These are phyloP conservation scores for Palloptera scutellata DNA, from an alignment of 2,888 invertebrate species.

Conservation along the genomic window DNA sequence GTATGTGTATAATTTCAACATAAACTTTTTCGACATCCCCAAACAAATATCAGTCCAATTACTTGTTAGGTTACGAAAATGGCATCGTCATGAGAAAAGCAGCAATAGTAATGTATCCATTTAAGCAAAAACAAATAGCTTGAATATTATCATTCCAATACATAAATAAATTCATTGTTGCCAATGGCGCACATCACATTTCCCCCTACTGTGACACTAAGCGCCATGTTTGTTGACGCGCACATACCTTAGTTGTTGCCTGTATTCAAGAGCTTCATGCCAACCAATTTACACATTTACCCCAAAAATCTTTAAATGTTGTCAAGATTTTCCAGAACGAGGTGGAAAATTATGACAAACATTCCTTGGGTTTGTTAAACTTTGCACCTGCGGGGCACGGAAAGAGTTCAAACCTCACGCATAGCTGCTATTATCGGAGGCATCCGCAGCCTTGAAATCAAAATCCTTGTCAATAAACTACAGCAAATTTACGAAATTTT, in stretches of 20 bases:
- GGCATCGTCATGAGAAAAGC: conserved; percentile 1
- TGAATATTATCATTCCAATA: neutral
- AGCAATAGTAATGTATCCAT: neutral
- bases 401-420: too few species aligned
- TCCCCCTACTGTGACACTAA: neutral
- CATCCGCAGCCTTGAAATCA: neutral
- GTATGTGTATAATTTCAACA: neutral
- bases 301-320: neutral
- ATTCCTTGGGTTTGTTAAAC: conserved; percentile 42
- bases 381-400: conserved; percentile 22
- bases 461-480: neutral
- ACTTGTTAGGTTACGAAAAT: conserved; percentile 56
- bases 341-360: conserved; percentile 42
- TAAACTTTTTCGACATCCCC: conserved; percentile 38
- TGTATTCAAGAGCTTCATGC: too few species aligned
- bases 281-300: neutral
- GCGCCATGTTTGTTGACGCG: conserved; percentile 7
- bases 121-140: neutral
- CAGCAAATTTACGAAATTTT: neutral
- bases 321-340: neutral
- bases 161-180: conserved; percentile 38
- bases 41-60: conserved; percentile 62
- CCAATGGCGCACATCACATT: conserved; percentile 31
- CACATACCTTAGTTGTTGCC: neutral
- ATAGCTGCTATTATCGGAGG: too few species aligned